phyloP scores from a whole-genome alignment of 2,888 invertebrate species.

The Acanthosepion esculentum region DNA sequence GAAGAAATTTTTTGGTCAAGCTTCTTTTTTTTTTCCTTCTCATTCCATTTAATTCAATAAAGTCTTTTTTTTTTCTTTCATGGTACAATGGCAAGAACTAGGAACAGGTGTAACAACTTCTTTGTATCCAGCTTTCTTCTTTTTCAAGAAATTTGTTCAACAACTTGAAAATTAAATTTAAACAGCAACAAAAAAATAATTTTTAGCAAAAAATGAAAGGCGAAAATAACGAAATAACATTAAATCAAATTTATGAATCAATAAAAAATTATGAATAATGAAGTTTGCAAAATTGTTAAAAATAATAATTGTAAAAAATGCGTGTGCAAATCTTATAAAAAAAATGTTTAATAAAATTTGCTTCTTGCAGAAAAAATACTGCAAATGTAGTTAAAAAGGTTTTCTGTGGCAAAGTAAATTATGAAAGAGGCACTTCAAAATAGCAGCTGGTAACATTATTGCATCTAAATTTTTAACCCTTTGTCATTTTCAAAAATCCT shows the following conservation, averaged over 20 bases:
- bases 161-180: neutral
- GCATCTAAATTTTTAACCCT: neutral
- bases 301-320: neutral
- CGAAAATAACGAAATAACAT: neutral
- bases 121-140: neutral
- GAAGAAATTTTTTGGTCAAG: neutral
- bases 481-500: too few relatives aligned
- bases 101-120: neutral
- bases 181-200: neutral
- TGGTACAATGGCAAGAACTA: neutral
- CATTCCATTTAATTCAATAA: neutral
- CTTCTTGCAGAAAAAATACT: neutral
- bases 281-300: neutral
- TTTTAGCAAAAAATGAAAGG: neutral
- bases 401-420: neutral
- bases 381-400: neutral
- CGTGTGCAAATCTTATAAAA: neutral
- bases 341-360: neutral
- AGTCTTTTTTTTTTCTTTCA: neutral
- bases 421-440: neutral
- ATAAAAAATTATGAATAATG: slow-evolving; percentile 12
- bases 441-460: neutral
- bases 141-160: neutral
- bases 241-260: neutral
- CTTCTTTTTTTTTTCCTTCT: neutral